Percentiles rank a stretch among this genome's conserved stretches.
These are phyloP conservation scores for Callitettix versicolor DNA, from an alignment of 1,140 invertebrate genomes.

Conservation along the genomic window DNA sequence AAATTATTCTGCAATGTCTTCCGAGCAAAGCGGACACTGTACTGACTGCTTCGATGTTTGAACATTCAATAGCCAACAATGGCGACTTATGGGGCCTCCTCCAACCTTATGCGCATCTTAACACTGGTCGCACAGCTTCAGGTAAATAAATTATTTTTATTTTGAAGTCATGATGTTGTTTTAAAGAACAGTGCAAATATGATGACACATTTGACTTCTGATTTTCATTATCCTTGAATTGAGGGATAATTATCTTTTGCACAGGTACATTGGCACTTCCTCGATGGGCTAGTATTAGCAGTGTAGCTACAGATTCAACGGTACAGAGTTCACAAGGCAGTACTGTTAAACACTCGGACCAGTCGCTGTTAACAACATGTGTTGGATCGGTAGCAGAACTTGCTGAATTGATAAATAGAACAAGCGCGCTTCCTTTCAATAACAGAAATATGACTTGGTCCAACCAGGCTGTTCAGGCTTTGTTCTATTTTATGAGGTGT, in stretches of 20 bases:
- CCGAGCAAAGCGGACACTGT: conserved; percentile 51
- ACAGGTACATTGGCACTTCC: conserved; percentile 69
- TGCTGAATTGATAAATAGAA: conserved; percentile 55
- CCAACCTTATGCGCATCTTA: conserved; percentile 81
- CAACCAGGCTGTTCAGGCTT: conserved; percentile 55
- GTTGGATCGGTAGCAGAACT: conserved; percentile 70
- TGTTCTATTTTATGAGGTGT: conserved; percentile 87
- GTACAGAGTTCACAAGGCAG: conserved; percentile 16
- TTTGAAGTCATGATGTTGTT: too few relatives aligned
- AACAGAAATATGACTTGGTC: conserved; percentile 42
- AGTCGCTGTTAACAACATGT: conserved; percentile 74
- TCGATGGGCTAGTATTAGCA: conserved; percentile 71
- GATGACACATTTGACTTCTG: too few relatives aligned
- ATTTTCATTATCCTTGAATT: too few relatives aligned
- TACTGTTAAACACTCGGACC: conserved; percentile 43
- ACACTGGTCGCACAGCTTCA: conserved; percentile 74
- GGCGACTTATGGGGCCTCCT: conserved; percentile 79
- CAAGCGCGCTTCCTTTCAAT: conserved; percentile 34
- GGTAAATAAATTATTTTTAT: conserved; percentile 49
- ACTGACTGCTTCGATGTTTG: conserved; percentile 62
- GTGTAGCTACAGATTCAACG: conserved; percentile 48
- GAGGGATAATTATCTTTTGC: neutral
- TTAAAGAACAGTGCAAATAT: too few relatives aligned
- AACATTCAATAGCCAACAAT: conserved; percentile 75
- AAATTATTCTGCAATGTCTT: conserved; percentile 66